These are phyloP conservation scores for Chunga burmeisteri DNA, from an alignment of 2,113 vertebrate species.

Conservation along the genomic window DNA sequence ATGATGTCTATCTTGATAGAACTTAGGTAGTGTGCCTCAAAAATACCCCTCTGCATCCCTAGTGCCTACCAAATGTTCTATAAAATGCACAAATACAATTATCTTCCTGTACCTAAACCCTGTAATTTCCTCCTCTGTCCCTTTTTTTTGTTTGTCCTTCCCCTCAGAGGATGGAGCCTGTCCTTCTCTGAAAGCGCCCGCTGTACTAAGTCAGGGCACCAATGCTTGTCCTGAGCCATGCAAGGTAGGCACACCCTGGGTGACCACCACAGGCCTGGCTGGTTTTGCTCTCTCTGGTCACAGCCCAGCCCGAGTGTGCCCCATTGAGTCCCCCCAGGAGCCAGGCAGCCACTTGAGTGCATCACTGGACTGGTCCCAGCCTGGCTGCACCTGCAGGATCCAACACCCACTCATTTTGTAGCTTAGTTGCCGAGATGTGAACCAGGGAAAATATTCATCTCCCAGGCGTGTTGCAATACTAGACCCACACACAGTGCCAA, in stretches of 20 bases:
- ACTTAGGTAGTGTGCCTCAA: not conserved
- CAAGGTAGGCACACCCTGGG: fast-evolving
- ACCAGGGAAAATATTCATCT: not conserved
- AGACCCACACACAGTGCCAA: not conserved
- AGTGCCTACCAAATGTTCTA: not conserved
- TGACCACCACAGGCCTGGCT: not conserved
- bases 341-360: not conserved
- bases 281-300: not conserved
- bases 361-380: not conserved
- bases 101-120: not conserved
- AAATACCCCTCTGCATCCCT: not conserved
- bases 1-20: not conserved
- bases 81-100: not conserved
- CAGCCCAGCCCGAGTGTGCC: not conserved
- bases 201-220: not conserved
- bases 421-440: not conserved
- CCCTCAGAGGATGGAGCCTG: not conserved
- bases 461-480: too few relatives aligned
- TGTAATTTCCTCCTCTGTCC: not conserved
- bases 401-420: fast-evolving
- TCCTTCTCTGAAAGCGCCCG: not conserved
- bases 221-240: not conserved
- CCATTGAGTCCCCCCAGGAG: fast-evolving
- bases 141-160: not conserved
- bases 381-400: not conserved